phyloP scores from a whole-genome alignment of 2,888 invertebrate genomes.

The Orgyia antiqua region DNA sequence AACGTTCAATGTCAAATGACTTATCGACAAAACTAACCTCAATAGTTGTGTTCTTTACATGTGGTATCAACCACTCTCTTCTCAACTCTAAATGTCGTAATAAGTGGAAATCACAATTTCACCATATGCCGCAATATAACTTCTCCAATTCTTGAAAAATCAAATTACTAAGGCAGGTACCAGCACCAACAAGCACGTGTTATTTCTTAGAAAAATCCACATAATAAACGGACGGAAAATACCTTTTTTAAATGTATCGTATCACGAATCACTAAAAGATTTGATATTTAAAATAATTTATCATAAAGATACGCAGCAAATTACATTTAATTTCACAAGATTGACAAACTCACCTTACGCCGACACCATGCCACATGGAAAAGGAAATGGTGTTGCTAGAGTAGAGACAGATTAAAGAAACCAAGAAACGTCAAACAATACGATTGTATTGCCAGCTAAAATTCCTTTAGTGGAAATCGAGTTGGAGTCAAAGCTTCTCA shows the following conservation, averaged over 20 bases:
- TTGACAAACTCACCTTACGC: slow-evolving; percentile 64
- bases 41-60: slow-evolving; percentile 2
- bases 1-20: slow-evolving; percentile 49
- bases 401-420: background rate
- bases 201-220: slow-evolving; percentile 1
- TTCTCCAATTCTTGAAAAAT: slow-evolving; percentile 3
- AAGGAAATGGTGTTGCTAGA: slow-evolving; percentile 44
- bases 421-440: background rate
- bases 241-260: background rate
- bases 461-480: background rate
- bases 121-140: background rate
- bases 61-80: too few species aligned
- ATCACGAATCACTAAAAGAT: slow-evolving; percentile 1
- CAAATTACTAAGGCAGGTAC: slow-evolving; percentile 4
- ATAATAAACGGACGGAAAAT: background rate
- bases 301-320: too few species aligned
- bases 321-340: slow-evolving; percentile 37
- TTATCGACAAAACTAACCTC: slow-evolving; percentile 19
- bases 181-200: slow-evolving; percentile 21
- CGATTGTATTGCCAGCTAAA: too few species aligned
- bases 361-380: slow-evolving; percentile 75
- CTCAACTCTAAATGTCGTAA: too few species aligned
- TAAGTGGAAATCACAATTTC: too few species aligned
- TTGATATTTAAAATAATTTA: slow-evolving; percentile 7
- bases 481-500: too few species aligned